Evolutionary conservation across 2,113 vertebrate genomes (phyloP), one percentile per base, ranked within the genome.

Genomic region (Phaetusa simplex): DNA sequence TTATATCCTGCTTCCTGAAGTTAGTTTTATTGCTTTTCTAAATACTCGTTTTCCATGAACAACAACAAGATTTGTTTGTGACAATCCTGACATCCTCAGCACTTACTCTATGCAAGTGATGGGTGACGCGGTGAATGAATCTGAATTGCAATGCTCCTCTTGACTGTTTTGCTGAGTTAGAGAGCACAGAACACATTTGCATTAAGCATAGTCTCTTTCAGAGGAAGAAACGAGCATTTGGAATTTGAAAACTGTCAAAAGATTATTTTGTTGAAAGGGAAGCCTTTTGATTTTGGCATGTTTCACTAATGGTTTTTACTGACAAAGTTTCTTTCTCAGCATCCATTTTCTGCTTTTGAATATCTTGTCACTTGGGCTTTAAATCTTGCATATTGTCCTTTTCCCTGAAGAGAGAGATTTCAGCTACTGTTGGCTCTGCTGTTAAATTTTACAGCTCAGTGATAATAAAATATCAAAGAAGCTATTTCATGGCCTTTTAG

Each of bases 391-490:
- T 93, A 78, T 95, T 97, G 94, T 97, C 77, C 94, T 91, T 97
- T 97, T 97, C 79, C 79, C 89, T 83, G 86, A 93, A 97, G 92
- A 97, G 52, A 82, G 77, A 90, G 55, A 95, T 96, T 93, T 97
- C 90, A 98, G 80, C 86, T 88, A 82, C 47, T 86, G 70, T 95
- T 95, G 86, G 82, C 71, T 96, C 80, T 97, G 82, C 84, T 96
- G 88, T 93, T 98, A 96, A 95, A 97, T 98, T 97, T 98, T 98
- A 97, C 76, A 97, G 90, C 91, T 95, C 36, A 32, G 26, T 95
- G 87, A 89, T 90, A 98, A 97, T 97, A 98, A 98, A 98, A 97
- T 97, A 97, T 94, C 96, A 97, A 97, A 92, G 90, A 97, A 97
- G 38, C 24, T 92, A 97, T 98, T 97, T 97, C 88, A 95, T 95